phyloP scores from a whole-genome alignment of 2,888 invertebrate species.

The Cheiracanthium punctorium region DNA sequence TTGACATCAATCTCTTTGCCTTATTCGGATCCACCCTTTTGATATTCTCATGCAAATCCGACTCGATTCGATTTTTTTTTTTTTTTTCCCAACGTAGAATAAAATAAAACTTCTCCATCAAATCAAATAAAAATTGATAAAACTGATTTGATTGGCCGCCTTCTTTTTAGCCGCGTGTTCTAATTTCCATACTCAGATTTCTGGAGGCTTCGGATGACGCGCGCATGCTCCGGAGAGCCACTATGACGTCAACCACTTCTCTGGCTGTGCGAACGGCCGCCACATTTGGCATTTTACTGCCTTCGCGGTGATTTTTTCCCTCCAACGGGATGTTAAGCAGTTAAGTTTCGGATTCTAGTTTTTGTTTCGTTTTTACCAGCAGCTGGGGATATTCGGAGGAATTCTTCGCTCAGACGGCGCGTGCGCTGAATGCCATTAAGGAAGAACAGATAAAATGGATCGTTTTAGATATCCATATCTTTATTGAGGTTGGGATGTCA shows the following conservation, averaged over 20 bases:
- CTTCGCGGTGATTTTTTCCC: background rate
- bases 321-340: background rate
- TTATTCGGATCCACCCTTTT: background rate
- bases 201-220: conserved; percentile 30
- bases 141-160: conserved; percentile 45
- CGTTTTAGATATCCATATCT: no score
- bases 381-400: no score
- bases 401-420: no score
- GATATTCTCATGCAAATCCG: background rate
- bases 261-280: background rate
- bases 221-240: conserved; percentile 47
- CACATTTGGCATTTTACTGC: background rate
- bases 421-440: no score
- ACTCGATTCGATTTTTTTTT: background rate
- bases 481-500: no score
- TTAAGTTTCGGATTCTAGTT: background rate
- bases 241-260: conserved; percentile 32
- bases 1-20: background rate
- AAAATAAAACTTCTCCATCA: background rate
- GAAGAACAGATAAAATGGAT: no score
- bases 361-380: background rate
- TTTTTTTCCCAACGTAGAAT: no score
- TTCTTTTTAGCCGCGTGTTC: conserved; percentile 37
- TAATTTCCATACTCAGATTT: conserved; percentile 53
- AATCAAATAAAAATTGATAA: conserved; percentile 17